These are phyloP conservation scores for Entosphenus tridentatus DNA, from an alignment of 2,113 vertebrate genomes.

Conservation along the genomic window DNA sequence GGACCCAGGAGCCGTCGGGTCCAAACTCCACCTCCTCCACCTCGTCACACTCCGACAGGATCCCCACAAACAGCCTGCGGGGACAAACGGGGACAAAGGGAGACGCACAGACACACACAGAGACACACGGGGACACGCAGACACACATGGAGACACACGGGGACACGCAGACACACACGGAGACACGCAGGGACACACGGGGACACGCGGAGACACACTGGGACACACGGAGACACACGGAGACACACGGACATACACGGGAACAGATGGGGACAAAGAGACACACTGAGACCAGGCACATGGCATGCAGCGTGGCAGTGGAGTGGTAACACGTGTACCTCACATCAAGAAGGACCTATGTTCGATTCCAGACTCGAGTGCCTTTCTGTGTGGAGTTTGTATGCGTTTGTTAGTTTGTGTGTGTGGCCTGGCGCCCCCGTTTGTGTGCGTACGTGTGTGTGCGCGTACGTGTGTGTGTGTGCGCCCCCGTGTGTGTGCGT, in stretches of 20 bases:
- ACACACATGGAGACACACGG: background rate
- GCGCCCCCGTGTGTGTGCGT: no score
- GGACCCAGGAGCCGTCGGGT: conserved; percentile 80
- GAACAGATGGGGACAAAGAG: background rate
- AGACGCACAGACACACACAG: background rate
- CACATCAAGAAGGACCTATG: no score
- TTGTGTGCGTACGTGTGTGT: no score
- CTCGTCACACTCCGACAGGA: conserved; percentile 71
- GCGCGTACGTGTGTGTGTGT: no score
- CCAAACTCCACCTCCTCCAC: conserved; percentile 83
- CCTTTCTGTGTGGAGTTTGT: no score
- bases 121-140: background rate
- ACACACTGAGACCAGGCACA: background rate
- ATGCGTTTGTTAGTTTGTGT: no score
- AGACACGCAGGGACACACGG: no score
- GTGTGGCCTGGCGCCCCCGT: no score
- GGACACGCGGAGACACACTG: background rate
- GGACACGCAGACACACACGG: background rate
- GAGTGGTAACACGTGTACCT: no score
- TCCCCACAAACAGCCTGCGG: conserved; percentile 62
- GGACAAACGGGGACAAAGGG: background rate
- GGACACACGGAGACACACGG: background rate
- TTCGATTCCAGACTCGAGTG: no score
- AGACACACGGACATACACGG: conserved; percentile 2
- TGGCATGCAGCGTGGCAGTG: no score